Evolutionary conservation across 2,113 vertebrate species (phyloP).

Genomic region (Mus pahari): DNA sequence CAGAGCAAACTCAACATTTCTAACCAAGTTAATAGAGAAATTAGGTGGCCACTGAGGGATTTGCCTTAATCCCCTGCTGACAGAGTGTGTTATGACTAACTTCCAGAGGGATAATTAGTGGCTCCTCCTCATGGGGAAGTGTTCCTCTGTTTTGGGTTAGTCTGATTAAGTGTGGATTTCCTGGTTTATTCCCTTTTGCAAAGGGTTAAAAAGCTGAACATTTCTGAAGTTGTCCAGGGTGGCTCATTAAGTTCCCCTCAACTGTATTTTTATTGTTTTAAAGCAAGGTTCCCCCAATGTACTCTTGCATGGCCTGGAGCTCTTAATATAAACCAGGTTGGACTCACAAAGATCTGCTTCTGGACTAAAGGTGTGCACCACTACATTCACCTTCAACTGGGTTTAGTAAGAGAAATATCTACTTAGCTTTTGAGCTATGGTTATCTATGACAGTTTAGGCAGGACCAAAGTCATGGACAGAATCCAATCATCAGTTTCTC

Average conservation of each 20-base stretch:
- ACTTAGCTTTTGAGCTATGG: not conserved
- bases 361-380: not conserved
- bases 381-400: not conserved
- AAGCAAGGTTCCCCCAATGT: not conserved
- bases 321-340: not conserved
- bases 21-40: slow-evolving; percentile 5
- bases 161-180: not conserved
- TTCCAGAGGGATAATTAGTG: not conserved
- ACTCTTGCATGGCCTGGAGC: not conserved
- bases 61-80: slow-evolving; percentile 30
- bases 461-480: not conserved
- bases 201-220: not conserved
- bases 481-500: not conserved
- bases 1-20: slow-evolving; percentile 8
- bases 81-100: slow-evolving; percentile 15
- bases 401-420: not conserved
- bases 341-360: not conserved
- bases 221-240: not conserved
- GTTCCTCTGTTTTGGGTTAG: not conserved
- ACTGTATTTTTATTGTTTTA: not conserved
- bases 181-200: not conserved
- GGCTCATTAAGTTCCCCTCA: not conserved
- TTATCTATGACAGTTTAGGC: not conserved
- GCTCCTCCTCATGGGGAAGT: not conserved
- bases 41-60: slow-evolving; percentile 11